Percentiles rank a stretch among this genome's conserved stretches.
These are phyloP conservation scores for Montipora capitata DNA, from an alignment of 92 coral and sea anemone genomes.

Conservation along the genomic window DNA sequence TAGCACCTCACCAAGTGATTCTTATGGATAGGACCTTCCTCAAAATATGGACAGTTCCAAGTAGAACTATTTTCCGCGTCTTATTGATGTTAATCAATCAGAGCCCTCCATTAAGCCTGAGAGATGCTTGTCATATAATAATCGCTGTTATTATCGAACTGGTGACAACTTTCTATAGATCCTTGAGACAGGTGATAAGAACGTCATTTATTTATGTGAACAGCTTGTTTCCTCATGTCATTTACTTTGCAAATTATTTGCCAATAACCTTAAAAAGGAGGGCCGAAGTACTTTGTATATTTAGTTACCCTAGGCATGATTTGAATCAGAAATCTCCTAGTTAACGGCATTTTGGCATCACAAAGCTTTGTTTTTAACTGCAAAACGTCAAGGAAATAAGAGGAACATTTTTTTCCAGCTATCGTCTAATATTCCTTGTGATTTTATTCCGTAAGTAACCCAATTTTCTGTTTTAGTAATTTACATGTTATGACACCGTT, in stretches of 20 bases:
- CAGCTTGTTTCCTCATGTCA: background rate
- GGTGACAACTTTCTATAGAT: background rate
- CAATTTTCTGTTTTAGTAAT: background rate
- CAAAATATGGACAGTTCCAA: too few species aligned
- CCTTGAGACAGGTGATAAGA: background rate
- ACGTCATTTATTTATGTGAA: background rate
- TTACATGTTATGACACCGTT: background rate
- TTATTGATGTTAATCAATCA: too few species aligned
- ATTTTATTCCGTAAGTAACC: background rate
- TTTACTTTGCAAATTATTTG: slow-evolving; percentile 15
- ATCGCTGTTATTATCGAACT: too few species aligned
- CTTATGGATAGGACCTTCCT: too few species aligned
- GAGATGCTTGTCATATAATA: too few species aligned
- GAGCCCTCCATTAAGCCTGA: too few species aligned
- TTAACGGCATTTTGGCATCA: background rate
- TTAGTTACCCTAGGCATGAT: background rate
- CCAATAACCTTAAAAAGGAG: background rate
- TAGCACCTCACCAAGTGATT: too few species aligned
- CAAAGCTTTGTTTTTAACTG: background rate
- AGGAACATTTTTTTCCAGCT: background rate
- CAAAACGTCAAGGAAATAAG: background rate
- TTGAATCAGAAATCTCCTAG: background rate
- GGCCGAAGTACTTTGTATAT: background rate
- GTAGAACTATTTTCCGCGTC: too few species aligned
- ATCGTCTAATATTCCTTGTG: background rate